A percentile compares a stretch with the other conserved stretches of the same genome.
Conservation (phyloP, 2,797 vertebrate genomes). For the Sparidentex hasta region DNA sequence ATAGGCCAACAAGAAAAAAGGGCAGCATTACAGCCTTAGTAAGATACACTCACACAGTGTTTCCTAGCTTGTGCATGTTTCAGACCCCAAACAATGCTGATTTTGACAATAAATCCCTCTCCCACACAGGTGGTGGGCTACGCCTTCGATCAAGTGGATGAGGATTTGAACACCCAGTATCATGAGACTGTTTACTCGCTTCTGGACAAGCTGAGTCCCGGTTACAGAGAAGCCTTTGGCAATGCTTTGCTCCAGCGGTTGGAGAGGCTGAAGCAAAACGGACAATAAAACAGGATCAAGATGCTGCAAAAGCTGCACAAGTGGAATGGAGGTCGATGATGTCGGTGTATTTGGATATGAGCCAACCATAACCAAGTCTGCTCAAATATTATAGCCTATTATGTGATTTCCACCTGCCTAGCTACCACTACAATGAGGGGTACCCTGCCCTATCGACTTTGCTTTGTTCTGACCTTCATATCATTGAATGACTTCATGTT, state of each 20-base stretch:
- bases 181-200: constrained; percentile 98
- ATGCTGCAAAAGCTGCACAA: constrained; percentile 18
- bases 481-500: constrained; percentile 54
- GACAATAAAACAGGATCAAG: constrained; percentile 80
- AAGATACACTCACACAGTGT: too few species aligned
- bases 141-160: constrained; percentile 93
- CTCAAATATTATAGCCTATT: constrained; percentile 49
- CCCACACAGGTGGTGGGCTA: constrained; percentile 92
- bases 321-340: constrained; percentile 39
- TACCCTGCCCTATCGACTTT: constrained; percentile 32
- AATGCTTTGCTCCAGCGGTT: constrained; percentile 95
- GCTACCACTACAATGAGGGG: constrained; percentile 44
- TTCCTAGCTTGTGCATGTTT: not conserved
- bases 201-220: constrained; percentile 95
- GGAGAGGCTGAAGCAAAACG: constrained; percentile 92
- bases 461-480: constrained; percentile 56
- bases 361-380: constrained; percentile 48
- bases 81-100: not conserved
- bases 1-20: too few species aligned
- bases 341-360: constrained; percentile 41
- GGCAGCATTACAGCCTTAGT: too few species aligned
- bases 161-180: constrained; percentile 90
- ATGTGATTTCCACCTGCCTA: constrained; percentile 47
- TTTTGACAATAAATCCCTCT: constrained; percentile 14
- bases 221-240: constrained; percentile 97